A percentile compares a stretch with the other conserved stretches of the same genome.
Conservation (phyloP, 2,797 vertebrate species). For the Crenuchus spilurus region DNA sequence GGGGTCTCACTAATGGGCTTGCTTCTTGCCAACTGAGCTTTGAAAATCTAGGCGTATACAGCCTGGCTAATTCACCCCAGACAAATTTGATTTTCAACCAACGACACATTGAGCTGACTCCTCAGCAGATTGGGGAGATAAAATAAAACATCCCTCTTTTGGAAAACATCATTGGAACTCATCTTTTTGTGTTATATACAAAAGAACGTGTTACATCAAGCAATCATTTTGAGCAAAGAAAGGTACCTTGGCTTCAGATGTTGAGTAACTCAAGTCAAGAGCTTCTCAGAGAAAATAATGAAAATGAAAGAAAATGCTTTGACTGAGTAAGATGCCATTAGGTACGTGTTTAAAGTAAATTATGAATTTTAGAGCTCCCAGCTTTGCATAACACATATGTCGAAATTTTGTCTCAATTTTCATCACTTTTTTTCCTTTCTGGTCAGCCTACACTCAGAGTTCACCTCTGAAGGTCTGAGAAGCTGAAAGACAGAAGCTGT, state of each 20-base stretch:
- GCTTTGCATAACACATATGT: not conserved
- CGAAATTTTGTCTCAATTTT: not conserved
- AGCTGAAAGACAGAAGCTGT: slow-evolving; percentile 16
- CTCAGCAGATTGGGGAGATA: not conserved
- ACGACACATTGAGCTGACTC: not conserved
- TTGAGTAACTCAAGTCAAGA: not conserved
- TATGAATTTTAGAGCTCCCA: too few relatives aligned
- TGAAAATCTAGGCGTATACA: not conserved
- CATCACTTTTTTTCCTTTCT: not conserved
- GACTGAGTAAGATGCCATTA: too few relatives aligned
- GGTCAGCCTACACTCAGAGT: slow-evolving; percentile 2
- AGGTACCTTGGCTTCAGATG: not conserved
- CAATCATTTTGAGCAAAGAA: not conserved
- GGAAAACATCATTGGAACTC: too few relatives aligned
- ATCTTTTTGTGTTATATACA: too few relatives aligned
- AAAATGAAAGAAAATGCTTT: not conserved
- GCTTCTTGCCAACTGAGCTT: not conserved
- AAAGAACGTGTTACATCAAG: not conserved
- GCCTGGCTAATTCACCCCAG: not conserved
- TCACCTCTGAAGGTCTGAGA: slow-evolving; percentile 21
- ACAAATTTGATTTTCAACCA: not conserved
- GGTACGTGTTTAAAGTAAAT: too few relatives aligned
- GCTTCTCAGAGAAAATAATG: not conserved
- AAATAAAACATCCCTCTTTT: too few relatives aligned
- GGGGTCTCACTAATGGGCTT: slow-evolving; percentile 1